phyloP scores from a whole-genome alignment of 2,797 vertebrate species.

The Acrossocheilus wenchowensis region DNA sequence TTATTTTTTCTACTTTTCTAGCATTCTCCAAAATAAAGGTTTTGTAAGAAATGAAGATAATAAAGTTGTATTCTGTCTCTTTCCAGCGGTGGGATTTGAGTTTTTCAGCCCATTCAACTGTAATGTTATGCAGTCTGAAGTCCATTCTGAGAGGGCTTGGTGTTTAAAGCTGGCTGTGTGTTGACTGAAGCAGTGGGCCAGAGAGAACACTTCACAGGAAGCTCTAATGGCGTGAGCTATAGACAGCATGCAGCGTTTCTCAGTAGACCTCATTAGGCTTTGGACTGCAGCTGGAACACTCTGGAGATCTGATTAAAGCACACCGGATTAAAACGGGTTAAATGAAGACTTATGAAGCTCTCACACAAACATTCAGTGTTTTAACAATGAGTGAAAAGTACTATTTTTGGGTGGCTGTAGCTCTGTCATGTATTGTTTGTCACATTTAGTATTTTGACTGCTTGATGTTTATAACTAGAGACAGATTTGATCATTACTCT shows the following conservation, averaged over 20 bases:
- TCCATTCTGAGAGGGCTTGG: constrained; percentile 39
- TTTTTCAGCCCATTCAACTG: constrained; percentile 41
- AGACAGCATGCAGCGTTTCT: constrained; percentile 48
- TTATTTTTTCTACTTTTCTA: not conserved
- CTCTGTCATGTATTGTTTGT: not conserved
- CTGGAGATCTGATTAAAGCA: constrained; percentile 49
- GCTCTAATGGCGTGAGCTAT: constrained; percentile 47
- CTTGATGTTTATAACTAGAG: constrained; percentile 9
- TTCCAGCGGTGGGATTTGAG: constrained; percentile 27
- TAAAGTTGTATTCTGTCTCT: constrained; percentile 43
- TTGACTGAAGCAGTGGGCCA: constrained; percentile 41
- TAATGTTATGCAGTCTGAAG: constrained; percentile 45
- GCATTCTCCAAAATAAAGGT: not conserved
- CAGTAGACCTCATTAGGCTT: constrained; percentile 56
- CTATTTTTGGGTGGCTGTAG: not conserved
- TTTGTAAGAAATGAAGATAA: constrained; percentile 25
- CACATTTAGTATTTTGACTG: not conserved
- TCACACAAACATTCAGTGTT: constrained; percentile 5
- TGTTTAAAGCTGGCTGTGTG: constrained; percentile 32
- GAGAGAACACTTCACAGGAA: constrained; percentile 23
- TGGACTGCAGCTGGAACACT: constrained; percentile 43
- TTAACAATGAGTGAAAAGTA: not conserved
- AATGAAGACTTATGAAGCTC: constrained; percentile 26
- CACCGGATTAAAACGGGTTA: constrained; percentile 25
- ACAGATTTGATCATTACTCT: not conserved